Base-by-base conservation (phyloP, 2,113 vertebrate genomes). In the Lagopus muta region DNA sequence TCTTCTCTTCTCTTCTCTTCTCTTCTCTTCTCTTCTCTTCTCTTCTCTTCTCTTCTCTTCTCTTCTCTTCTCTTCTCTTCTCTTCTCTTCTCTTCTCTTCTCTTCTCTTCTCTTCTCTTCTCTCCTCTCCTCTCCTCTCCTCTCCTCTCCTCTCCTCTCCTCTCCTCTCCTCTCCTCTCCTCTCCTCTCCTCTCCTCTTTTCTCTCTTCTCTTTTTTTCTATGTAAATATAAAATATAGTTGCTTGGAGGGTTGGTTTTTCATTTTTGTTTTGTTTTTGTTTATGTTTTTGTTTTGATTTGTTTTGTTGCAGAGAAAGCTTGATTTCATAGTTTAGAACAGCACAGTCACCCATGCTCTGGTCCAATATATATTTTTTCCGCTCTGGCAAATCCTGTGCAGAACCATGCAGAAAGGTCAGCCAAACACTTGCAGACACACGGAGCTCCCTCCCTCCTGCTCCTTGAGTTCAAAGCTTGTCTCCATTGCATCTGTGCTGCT, bases 391-490 rank as follows among this genome's bases (percentile, higher is more conserved):
- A 84, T 61, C 70, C 91, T 77, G 88, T 96, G 65, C 55, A 95
- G 92, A 96, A 94, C 94, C 38, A 43, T 40, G 11, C 52, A 86
- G 80, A 93, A 93, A 88, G 82, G 82, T 88, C 94, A 92, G 76
- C 34, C 57, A 94, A 90, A 32, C 69, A 74, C 90, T 88, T 83
- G 73, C 88, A 92, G 86, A 72, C 38, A 36, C 34, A 19, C 43
- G 60, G 57, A 34, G 77, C 61, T 92, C 94, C 34, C 61, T 92
- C 93, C 34, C 61, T 74, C 1, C 6, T 74, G 69, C 25, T 90
- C 34, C 94, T 95, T 81, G 42, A 43, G 65, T 90, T 92, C 65
- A 74, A 88, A 83, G 78, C 64, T 11, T 72, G 67, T 36, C 67
- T 76, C 75, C 12, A 18, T 27, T 32, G 6, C 17, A 9, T n/a